Evolutionary conservation across 1,140 invertebrate genomes (phyloP).

Genomic region (Drosophila punjabiensis): DNA sequence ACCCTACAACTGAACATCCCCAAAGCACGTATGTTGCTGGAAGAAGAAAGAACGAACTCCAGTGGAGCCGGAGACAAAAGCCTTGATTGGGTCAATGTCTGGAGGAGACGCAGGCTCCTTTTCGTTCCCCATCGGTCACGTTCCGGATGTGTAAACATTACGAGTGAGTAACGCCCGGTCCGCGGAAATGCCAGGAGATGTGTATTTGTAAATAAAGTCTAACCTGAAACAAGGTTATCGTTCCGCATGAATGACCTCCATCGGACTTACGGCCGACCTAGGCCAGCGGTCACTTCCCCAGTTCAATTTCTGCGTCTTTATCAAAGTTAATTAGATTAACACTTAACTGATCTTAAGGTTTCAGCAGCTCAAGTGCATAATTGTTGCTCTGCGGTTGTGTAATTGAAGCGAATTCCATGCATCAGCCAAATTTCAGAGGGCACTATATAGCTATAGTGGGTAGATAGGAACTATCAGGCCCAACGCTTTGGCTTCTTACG

Average conservation of each 20-base stretch:
- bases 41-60: slow-evolving; percentile 4
- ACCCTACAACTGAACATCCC: slow-evolving; percentile 1
- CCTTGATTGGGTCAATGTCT: slow-evolving; percentile 60
- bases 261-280: slow-evolving; percentile 53
- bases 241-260: slow-evolving; percentile 3
- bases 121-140: slow-evolving; percentile 18
- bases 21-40: slow-evolving; percentile 24
- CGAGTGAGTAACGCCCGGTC: slow-evolving; percentile 5
- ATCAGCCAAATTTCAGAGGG: slow-evolving; percentile 40
- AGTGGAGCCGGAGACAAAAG: slow-evolving; percentile 28
- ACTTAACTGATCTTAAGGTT: slow-evolving; percentile 35
- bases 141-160: slow-evolving; percentile 30
- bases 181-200: slow-evolving; percentile 19
- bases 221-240: slow-evolving; percentile 33
- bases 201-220: not conserved
- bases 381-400: slow-evolving; percentile 56
- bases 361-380: slow-evolving; percentile 60
- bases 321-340: slow-evolving; percentile 76
- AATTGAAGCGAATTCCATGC: slow-evolving; percentile 59
- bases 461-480: not conserved
- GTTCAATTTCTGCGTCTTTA: slow-evolving; percentile 27
- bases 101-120: slow-evolving; percentile 5
- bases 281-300: slow-evolving; percentile 59
- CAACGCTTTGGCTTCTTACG: not conserved
- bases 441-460: not conserved